Percentiles rank a stretch among this genome's conserved stretches.
phyloP scores from a whole-genome alignment of 2,888 invertebrate species.

The Ernsta delagoae region DNA sequence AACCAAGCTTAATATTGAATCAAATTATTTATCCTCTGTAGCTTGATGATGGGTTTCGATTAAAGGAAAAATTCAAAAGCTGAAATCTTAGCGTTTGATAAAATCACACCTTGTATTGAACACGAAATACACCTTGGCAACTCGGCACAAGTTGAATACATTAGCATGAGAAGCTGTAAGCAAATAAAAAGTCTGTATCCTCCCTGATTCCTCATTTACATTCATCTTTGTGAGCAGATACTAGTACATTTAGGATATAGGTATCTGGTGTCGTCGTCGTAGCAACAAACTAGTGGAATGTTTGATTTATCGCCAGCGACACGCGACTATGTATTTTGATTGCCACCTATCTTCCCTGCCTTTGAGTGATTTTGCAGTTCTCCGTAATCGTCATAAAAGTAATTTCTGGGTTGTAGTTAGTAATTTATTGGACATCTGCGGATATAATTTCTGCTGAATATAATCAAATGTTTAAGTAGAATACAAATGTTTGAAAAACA shows the following conservation, averaged over 20 bases:
- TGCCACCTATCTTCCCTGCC: neutral
- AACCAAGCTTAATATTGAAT: too few species aligned
- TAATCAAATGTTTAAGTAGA: too few species aligned
- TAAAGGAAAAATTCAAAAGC: too few species aligned
- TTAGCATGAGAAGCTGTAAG: slow-evolving; percentile 1
- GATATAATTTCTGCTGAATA: too few species aligned
- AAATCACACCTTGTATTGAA: neutral
- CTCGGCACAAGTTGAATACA: slow-evolving; percentile 2
- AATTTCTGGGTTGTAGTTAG: too few species aligned
- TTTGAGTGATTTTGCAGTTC: neutral
- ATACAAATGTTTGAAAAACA: too few species aligned
- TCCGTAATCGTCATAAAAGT: too few species aligned
- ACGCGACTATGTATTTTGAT: neutral
- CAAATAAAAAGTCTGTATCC: slow-evolving; percentile 1
- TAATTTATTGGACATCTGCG: too few species aligned
- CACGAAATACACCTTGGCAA: neutral
- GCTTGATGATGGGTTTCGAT: too few species aligned
- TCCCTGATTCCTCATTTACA: neutral
- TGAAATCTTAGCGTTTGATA: neutral
- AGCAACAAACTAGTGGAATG: slow-evolving; percentile 16
- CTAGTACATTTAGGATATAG: neutral
- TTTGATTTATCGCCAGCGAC: slow-evolving; percentile 4
- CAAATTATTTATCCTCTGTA: too few species aligned
- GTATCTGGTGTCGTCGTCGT: neutral
- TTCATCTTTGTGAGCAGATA: neutral